A percentile compares a stretch with the other conserved stretches of the same genome.
phyloP scores from a whole-genome alignment of 2,888 invertebrate genomes.

The Sphaerophoria rueppellii region DNA sequence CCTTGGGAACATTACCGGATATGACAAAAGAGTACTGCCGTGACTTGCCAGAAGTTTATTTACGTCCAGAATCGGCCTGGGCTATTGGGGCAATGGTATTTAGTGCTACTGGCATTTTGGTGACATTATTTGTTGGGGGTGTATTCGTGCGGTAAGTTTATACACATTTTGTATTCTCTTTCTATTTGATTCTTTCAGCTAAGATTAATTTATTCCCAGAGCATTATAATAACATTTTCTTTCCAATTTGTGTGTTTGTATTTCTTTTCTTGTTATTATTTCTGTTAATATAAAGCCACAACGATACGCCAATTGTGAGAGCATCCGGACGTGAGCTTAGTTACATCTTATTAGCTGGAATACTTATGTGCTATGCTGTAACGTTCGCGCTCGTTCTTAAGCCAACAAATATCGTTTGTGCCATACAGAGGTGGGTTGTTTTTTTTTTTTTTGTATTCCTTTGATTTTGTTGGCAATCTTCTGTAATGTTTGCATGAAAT shows the following conservation, averaged over 20 bases:
- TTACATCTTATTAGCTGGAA: constrained; percentile 94
- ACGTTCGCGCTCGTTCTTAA: constrained; percentile 95
- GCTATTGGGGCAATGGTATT: constrained; percentile 96
- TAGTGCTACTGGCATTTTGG: constrained; percentile 91
- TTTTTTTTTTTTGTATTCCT: background rate
- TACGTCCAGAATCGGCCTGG: constrained; percentile 92
- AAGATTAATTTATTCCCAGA: constrained; percentile 43
- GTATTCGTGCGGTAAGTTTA: constrained; percentile 87
- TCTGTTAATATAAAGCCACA: constrained; percentile 83
- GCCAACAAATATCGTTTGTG: constrained; percentile 93
- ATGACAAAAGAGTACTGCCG: constrained; percentile 88
- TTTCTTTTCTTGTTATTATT: constrained; percentile 4
- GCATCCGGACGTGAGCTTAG: constrained; percentile 95
- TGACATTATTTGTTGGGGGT: constrained; percentile 90
- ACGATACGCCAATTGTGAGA: constrained; percentile 98
- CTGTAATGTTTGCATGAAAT: constrained; percentile 17
- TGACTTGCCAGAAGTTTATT: constrained; percentile 91
- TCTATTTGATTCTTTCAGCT: constrained; percentile 6
- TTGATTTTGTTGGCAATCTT: background rate
- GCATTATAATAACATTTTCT: constrained; percentile 62
- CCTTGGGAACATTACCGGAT: constrained; percentile 92
- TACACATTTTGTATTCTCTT: background rate
- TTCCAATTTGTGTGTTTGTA: constrained; percentile 40
- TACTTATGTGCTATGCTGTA: constrained; percentile 94
- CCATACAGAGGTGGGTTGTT: constrained; percentile 89